Evolutionary conservation across 30 jellyfish, hydroid and myxozoan genomes (phyloP).

Genomic region (Pseudorhiza aurosa): DNA sequence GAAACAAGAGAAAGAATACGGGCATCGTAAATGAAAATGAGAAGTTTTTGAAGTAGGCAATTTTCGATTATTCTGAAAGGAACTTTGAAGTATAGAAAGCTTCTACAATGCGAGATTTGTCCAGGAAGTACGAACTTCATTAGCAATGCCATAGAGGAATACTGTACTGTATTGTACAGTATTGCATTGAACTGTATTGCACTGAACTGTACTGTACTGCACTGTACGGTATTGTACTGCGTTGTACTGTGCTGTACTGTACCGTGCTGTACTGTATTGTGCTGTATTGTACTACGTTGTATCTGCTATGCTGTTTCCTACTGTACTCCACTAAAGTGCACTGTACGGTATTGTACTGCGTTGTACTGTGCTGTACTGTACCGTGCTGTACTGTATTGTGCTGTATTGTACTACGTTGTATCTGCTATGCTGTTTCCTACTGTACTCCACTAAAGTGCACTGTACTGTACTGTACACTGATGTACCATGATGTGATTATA

Average conservation of each 20-base stretch:
- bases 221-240: no score
- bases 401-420: constrained; percentile 21
- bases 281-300: no score
- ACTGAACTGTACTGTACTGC: background rate
- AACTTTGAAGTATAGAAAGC: background rate
- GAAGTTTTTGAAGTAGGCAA: background rate
- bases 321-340: background rate
- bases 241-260: background rate
- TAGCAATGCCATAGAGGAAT: background rate
- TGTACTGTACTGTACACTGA: no score
- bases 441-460: no score
- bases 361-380: constrained; percentile 12
- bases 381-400: constrained; percentile 1
- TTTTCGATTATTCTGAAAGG: background rate
- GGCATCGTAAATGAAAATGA: no score
- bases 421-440: no score
- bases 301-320: no score
- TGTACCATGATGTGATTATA: background rate
- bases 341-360: constrained; percentile 10
- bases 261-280: background rate
- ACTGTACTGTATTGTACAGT: background rate
- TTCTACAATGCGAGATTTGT: background rate
- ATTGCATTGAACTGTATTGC: background rate
- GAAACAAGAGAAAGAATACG: no score
- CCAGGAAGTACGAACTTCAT: background rate